Evolutionary conservation across 2,113 vertebrate genomes (phyloP).

Genomic region (Gnathonemus longibarbis): DNA sequence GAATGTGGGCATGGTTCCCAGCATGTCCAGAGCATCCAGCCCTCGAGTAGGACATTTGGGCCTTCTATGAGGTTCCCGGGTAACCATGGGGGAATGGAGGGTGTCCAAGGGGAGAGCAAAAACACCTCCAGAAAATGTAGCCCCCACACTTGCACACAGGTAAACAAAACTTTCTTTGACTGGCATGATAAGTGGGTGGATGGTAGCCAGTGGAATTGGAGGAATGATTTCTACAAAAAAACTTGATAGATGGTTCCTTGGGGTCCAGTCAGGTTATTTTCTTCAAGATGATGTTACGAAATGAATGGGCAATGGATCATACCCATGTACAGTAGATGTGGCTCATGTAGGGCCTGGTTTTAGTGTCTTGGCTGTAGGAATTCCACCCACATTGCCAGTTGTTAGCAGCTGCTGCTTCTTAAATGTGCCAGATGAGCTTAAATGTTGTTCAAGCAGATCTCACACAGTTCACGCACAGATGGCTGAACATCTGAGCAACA

Average conservation of each 20-base stretch:
- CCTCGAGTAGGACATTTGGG: not conserved
- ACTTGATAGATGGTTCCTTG: not conserved
- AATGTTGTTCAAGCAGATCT: not conserved
- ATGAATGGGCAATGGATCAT: not conserved
- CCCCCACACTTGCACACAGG: not conserved
- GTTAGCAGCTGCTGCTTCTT: not conserved
- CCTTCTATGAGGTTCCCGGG: not conserved
- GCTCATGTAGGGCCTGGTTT: not conserved
- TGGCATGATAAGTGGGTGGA: not conserved
- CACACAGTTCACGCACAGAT: not conserved
- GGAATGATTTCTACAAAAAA: not conserved
- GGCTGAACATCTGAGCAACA: not conserved
- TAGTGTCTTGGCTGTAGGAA: not conserved
- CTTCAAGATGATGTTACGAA: not conserved
- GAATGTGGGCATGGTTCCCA: not conserved
- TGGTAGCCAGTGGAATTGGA: not conserved
- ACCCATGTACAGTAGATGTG: not conserved
- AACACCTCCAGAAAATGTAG: not conserved
- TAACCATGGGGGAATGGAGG: not conserved
- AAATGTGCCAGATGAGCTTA: not conserved
- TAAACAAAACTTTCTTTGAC: not conserved
- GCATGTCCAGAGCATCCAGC: not conserved
- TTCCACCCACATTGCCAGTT: not conserved
- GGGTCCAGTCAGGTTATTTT: not conserved
- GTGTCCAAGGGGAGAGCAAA: not conserved